Conservation (phyloP, 2,113 vertebrate genomes). For the Pitta sordida region DNA sequence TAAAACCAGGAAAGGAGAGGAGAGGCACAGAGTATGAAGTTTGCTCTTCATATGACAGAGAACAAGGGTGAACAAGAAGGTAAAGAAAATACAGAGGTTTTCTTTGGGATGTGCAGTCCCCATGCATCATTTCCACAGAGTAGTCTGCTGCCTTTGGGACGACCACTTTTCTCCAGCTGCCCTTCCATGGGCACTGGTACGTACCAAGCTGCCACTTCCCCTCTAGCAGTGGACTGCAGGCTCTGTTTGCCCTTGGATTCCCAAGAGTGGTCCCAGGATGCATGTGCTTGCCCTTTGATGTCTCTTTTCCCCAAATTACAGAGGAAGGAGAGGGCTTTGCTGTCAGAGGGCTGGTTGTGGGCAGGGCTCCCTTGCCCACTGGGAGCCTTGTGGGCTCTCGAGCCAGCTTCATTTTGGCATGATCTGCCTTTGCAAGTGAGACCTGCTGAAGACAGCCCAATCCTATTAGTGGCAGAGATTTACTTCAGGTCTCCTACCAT, state of each 20-base stretch:
- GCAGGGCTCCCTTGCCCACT: background rate
- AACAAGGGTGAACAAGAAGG: background rate
- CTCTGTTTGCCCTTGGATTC: background rate
- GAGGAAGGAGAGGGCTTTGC: background rate
- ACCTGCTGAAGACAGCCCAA: slow-evolving; percentile 12
- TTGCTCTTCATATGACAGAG: background rate
- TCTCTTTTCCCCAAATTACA: background rate
- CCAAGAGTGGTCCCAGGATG: background rate
- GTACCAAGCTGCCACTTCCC: background rate
- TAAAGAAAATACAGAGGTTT: background rate
- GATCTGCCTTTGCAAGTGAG: background rate
- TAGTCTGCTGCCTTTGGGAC: fast-evolving
- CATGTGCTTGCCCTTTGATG: background rate
- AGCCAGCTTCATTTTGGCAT: background rate
- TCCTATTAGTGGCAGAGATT: slow-evolving; percentile 43
- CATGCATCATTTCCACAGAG: fast-evolving
- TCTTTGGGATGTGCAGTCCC: background rate
- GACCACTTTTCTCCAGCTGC: background rate
- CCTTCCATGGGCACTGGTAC: background rate
- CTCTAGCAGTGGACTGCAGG: background rate
- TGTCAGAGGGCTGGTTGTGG: background rate
- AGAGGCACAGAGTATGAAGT: background rate
- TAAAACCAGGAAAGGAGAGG: background rate
- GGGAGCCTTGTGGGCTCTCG: background rate
- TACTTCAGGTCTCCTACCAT: slow-evolving; percentile 12